These are phyloP conservation scores for Polymixis lichenea DNA, from an alignment of 2,888 invertebrate genomes.

Conservation along the genomic window DNA sequence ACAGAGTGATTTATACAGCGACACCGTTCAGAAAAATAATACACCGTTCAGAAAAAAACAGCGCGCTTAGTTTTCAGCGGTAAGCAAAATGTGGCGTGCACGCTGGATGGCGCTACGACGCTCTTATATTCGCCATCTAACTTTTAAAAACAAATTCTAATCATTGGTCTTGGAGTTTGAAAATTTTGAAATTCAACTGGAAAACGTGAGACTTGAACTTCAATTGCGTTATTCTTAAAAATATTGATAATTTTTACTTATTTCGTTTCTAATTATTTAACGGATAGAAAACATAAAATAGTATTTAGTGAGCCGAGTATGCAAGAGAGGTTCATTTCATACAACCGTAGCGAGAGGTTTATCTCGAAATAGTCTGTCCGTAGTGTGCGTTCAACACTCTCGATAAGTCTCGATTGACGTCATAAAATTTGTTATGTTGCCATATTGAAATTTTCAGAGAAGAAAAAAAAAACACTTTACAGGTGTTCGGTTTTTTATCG, in stretches of 20 bases:
- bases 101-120: not conserved
- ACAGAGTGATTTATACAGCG: not conserved
- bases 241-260: not conserved
- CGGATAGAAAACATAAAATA: not conserved
- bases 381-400: conserved; percentile 4
- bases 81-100: too few relatives aligned
- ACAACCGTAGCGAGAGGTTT: too few relatives aligned
- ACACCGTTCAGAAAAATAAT: not conserved
- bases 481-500: conserved; percentile 85
- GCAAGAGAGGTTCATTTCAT: not conserved
- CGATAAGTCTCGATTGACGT: conserved; percentile 57
- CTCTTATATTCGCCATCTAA: too few relatives aligned
- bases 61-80: not conserved
- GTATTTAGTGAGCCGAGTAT: not conserved
- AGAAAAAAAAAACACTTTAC: conserved; percentile 76
- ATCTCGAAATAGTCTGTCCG: not conserved
- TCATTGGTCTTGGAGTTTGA: too few relatives aligned
- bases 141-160: too few relatives aligned
- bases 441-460: conserved; percentile 56
- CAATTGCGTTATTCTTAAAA: too few relatives aligned
- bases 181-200: not conserved
- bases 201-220: not conserved
- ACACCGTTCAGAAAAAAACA: too few relatives aligned
- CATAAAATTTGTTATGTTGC: conserved; percentile 68
- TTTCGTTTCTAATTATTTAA: not conserved